phyloP scores from a whole-genome alignment of 2,888 invertebrate species.

The Sepioteuthis lessoniana region DNA sequence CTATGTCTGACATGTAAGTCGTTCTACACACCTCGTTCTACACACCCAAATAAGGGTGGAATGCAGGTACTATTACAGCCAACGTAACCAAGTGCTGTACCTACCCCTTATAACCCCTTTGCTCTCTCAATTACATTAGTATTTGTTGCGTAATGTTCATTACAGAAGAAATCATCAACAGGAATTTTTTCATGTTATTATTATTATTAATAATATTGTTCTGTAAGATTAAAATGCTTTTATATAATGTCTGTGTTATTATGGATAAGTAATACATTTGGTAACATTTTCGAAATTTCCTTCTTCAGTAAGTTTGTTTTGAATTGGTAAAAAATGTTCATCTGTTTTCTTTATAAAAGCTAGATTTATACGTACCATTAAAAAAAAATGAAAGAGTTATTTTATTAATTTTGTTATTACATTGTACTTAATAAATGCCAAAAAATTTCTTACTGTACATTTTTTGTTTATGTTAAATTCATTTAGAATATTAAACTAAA shows the following conservation, averaged over 20 bases:
- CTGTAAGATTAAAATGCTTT: background rate
- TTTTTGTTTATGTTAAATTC: too few species aligned
- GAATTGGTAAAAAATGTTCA: too few species aligned
- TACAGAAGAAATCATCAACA: slow-evolving; percentile 1
- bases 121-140: background rate
- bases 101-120: background rate
- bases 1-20: slow-evolving; percentile 58
- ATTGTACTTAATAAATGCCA: too few species aligned
- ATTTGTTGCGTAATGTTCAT: background rate
- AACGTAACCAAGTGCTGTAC: slow-evolving; percentile 8
- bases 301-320: too few species aligned
- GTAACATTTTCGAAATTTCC: background rate
- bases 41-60: slow-evolving; percentile 38
- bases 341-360: too few species aligned
- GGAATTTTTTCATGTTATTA: background rate
- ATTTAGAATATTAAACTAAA: too few species aligned
- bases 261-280: background rate
- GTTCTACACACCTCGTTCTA: slow-evolving; percentile 48
- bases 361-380: too few species aligned
- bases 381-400: too few species aligned
- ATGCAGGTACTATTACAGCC: slow-evolving; percentile 44
- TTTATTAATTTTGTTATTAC: too few species aligned
- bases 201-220: background rate
- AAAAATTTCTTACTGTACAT: too few species aligned
- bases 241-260: background rate